Conservation (phyloP, 1,140 invertebrate species). For the Drosophila simulans region DNA sequence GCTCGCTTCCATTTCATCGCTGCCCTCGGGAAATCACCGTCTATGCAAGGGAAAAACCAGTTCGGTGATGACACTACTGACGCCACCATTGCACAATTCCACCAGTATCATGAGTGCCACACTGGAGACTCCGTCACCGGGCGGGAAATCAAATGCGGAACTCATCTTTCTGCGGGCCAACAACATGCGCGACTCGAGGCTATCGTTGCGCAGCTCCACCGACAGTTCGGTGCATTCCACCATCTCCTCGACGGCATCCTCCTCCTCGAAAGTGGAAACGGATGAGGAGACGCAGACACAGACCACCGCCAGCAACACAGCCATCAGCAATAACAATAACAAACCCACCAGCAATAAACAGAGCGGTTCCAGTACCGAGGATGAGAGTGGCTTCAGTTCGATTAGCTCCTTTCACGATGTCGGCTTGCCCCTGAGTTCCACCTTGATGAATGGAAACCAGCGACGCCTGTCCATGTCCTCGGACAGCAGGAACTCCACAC, state of each 20-base stretch:
- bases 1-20: conserved; percentile 22
- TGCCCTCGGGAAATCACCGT: conserved; percentile 44
- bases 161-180: conserved; percentile 78
- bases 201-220: conserved; percentile 81
- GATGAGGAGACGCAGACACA: conserved; percentile 68
- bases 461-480: conserved; percentile 52
- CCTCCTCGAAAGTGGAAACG: conserved; percentile 80
- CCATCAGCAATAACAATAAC: conserved; percentile 40
- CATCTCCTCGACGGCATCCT: conserved; percentile 77
- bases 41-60: conserved; percentile 56
- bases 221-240: conserved; percentile 84
- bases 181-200: conserved; percentile 76
- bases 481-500: conserved; percentile 77
- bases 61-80: conserved; percentile 48
- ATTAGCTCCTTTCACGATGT: conserved; percentile 93
- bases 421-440: conserved; percentile 86
- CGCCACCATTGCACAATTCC: conserved; percentile 61
- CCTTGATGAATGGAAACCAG: conserved; percentile 59
- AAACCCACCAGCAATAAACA: conserved; percentile 46
- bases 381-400: conserved; percentile 93
- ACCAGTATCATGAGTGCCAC: conserved; percentile 52
- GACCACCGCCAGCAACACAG: conserved; percentile 37
- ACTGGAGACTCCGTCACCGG: conserved; percentile 30
- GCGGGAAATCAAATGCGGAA: conserved; percentile 51
- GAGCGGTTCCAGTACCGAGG: conserved; percentile 86